Base-by-base conservation (phyloP, 2,113 vertebrate species). In the Ancistrus triradiatus region DNA sequence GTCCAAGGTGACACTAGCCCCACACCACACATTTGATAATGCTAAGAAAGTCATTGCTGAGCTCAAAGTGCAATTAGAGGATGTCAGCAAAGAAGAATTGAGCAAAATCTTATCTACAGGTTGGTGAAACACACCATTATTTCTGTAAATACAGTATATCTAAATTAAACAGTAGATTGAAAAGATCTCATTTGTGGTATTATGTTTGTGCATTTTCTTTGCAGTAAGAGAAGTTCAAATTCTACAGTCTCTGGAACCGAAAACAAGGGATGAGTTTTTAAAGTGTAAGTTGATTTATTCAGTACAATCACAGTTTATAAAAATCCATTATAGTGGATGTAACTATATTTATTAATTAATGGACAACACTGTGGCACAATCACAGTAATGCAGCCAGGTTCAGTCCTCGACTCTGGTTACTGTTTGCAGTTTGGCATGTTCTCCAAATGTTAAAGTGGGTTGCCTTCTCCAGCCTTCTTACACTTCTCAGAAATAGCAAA, bases 1-100 rank as follows among this genome's bases (percentile, higher is more conserved):
- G 25, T 84, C 84, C 68, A 84, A 81, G 31, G 53, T 86, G 50
- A 78, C 51, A 1, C 69, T 88, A 0, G 79, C 70, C 19, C 84
- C 84, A 4, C 47, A 83, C 57, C 85, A 83, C 70, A 85, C 83
- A 3, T 89, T 88, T 55, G 85, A 86, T 2, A 46, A 79, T 4
- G 80, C 84, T 55, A 88, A 88, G 74, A 86, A 83, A 80, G 81
- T 86, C 46, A 81, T 89, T 6, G 74, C 75, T 24, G 13, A 78
- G 1, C 43, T 89, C 59, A 89, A 84, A 68, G 18, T 85, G 43
- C 80, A 87, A 63, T 42, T 88, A n/a, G 88, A 89, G 61, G 85
- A 88, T 74, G 33, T 81, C 44, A 77, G 70, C 79, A 87, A 87
- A 50, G 74, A 17, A 3, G 88, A 89, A 68, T 61, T 84, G 40